Base-by-base conservation (phyloP, 1,140 invertebrate genomes). In the Asobara japonica region DNA sequence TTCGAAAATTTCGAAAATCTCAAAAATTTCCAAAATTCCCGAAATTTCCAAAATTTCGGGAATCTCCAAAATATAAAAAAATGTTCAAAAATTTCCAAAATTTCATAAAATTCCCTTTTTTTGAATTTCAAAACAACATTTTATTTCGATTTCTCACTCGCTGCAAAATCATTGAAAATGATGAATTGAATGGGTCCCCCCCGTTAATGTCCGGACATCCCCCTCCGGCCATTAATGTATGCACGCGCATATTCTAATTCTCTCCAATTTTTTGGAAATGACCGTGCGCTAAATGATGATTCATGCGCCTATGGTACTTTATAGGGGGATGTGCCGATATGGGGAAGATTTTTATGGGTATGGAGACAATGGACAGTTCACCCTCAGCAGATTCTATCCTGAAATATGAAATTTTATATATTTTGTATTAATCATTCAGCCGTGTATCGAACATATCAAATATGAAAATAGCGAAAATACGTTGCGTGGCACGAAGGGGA, bases 241-340 rank as follows among this genome's bases (percentile, higher is more conserved):
- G 80, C 84, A 81, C 80, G 79, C 74, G 78, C 80, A 79, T 80
- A 82, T 84, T 85, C 84, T 87, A 87, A 87, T 86, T 87, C 83
- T 80, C 78, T 79, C 78, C 81, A 84, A 85, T 84, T 86, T 85
- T 85, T 80, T 79, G 81, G 81, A 82, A 84, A 79, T 66, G 65
- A 64, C 36, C 38, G 60, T 36, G 20, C 38, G 29, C 20, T 61
- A 45, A 67, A 65, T 65, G 70, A 81, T 83, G 79, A 83, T 83
- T 81, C 80, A 80, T 77, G 76, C 73, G 67, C 64, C 31, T 33
- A 33, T 4, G 60, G 29, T 66, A 65, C 70, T 66, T 65, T 56
- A 69, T 60, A 38, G 31, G 66, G 61, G 66, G 65, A 71, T 66
- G 71, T 71, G 69, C 69, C 10, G 60, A 62, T 27, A 16, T 11